These are phyloP conservation scores for Osmoderma eremita DNA, from an alignment of 2,888 invertebrate genomes.

Conservation along the genomic window DNA sequence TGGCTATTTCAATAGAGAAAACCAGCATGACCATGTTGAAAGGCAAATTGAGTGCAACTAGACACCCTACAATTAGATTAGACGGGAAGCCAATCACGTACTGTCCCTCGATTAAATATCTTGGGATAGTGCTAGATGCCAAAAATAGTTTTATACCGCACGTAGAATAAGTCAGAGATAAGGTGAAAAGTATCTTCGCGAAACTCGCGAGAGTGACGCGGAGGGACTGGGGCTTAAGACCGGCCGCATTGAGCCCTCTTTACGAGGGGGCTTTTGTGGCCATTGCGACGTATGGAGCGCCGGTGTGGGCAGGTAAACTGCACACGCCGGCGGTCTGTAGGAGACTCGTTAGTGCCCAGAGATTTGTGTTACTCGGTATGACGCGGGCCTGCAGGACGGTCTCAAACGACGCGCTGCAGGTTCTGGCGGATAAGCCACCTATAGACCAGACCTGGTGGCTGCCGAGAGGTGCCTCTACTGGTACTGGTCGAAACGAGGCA, in stretches of 20 bases:
- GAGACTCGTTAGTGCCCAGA: neutral
- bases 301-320: neutral
- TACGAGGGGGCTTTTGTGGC: constrained; percentile 17
- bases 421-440: too few relatives aligned
- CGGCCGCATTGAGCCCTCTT: constrained; percentile 2
- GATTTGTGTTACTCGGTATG: too few relatives aligned
- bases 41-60: neutral
- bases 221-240: neutral
- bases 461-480: too few relatives aligned
- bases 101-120: constrained; percentile 5
- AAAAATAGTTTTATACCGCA: neutral
- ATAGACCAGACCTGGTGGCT: too few relatives aligned
- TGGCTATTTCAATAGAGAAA: neutral
- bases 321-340: neutral
- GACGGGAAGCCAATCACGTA: neutral
- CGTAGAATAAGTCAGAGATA: neutral
- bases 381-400: too few relatives aligned
- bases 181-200: neutral
- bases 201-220: neutral
- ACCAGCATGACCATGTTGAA: constrained; percentile 20
- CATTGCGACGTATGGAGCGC: neutral
- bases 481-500: too few relatives aligned
- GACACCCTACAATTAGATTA: too few relatives aligned
- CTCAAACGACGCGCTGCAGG: too few relatives aligned
- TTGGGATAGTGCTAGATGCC: constrained; percentile 16